phyloP scores from a whole-genome alignment of 2,113 vertebrate species.

The Prunella himalayana region DNA sequence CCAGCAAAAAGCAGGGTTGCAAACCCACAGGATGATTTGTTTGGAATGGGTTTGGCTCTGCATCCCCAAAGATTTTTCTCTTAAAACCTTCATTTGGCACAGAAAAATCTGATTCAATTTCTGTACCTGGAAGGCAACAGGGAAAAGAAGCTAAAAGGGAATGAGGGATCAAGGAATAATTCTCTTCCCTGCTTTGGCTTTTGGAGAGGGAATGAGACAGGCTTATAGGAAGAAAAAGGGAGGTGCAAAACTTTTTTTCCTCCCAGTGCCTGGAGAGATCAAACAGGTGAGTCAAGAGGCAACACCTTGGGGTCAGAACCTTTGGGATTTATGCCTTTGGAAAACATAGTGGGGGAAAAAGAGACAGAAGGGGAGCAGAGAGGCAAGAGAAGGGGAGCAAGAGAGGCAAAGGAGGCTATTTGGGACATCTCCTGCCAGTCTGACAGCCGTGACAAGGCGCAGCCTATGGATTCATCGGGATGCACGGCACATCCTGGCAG shows the following conservation, averaged over 20 bases:
- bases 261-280: background rate
- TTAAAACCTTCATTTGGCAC: background rate
- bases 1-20: background rate
- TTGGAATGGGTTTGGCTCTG: background rate
- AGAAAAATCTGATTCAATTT: background rate
- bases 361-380: constrained; percentile 7
- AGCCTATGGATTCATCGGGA: background rate
- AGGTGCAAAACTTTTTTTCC: background rate
- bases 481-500: background rate
- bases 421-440: background rate
- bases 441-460: background rate
- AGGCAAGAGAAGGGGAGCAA: too few relatives aligned
- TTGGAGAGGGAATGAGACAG: background rate
- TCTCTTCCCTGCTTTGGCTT: background rate
- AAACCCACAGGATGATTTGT: background rate
- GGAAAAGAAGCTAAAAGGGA: background rate
- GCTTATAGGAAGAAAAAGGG: background rate
- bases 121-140: background rate
- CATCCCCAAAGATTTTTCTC: background rate
- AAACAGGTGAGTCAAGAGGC: background rate
- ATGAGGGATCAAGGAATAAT: background rate
- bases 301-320: background rate
- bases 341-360: background rate
- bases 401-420: background rate
- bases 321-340: background rate